phyloP scores from a whole-genome alignment of 1,140 invertebrate genomes.

The Arctopsyche grandis region DNA sequence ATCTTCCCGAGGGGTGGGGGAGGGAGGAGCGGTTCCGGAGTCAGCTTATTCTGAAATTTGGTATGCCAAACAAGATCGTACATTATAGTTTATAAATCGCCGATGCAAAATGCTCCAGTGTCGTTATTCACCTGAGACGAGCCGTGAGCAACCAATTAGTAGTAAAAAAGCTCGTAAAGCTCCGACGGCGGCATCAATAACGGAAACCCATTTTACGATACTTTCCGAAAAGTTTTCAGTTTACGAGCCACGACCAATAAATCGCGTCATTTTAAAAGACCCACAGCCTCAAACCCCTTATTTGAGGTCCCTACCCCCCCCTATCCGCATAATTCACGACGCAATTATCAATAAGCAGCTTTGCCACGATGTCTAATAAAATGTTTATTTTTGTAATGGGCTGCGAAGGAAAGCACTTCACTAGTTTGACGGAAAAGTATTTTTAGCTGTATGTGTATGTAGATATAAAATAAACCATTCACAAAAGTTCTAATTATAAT shows the following conservation, averaged over 20 bases:
- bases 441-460: too few species aligned
- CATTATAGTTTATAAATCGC: background rate
- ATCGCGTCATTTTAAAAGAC: constrained; percentile 2
- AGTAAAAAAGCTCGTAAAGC: constrained; percentile 30
- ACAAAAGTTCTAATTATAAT: too few species aligned
- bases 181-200: constrained; percentile 5
- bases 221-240: constrained; percentile 22
- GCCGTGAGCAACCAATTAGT: constrained; percentile 10
- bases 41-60: too few species aligned
- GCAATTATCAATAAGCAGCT: background rate
- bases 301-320: background rate
- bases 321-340: background rate
- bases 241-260: constrained; percentile 23
- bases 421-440: too few species aligned
- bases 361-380: too few species aligned
- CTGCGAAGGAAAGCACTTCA: too few species aligned
- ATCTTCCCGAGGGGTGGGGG: too few species aligned
- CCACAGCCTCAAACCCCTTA: background rate
- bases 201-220: constrained; percentile 27
- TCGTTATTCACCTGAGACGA: constrained; percentile 20
- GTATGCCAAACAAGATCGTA: too few species aligned
- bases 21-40: too few species aligned
- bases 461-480: too few species aligned
- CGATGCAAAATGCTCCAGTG: background rate
- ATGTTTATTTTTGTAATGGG: too few species aligned